Conservation (phyloP, 1,140 invertebrate species). For the Diabrotica virgifera region DNA sequence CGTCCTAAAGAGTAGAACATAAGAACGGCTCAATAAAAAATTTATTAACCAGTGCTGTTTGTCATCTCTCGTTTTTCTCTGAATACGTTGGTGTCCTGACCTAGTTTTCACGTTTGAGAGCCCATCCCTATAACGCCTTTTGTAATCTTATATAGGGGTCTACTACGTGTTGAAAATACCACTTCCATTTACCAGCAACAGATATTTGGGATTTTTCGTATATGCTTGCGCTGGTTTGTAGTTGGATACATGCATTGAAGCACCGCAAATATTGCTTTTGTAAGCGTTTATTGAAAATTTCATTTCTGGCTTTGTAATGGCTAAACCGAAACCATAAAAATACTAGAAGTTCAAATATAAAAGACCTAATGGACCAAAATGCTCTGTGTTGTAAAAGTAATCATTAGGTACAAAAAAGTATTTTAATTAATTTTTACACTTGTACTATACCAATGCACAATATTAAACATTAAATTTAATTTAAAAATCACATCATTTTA, state of each 20-base stretch:
- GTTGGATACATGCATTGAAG: neutral
- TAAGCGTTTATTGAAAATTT: neutral
- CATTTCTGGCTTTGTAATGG: neutral
- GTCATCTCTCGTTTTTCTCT: neutral
- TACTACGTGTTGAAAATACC: neutral
- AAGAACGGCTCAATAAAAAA: neutral
- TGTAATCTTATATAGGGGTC: slow-evolving; percentile 1
- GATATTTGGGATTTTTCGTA: neutral
- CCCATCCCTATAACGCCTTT: neutral
- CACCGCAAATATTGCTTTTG: neutral
- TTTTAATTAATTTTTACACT: too few species aligned
- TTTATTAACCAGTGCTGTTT: slow-evolving; percentile 2
- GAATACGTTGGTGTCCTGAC: neutral
- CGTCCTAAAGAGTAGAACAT: neutral
- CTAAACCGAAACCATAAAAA: too few species aligned
- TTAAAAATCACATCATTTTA: too few species aligned
- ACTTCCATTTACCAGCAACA: neutral
- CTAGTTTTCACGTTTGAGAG: neutral
- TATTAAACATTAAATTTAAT: too few species aligned
- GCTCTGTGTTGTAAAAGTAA: too few species aligned
- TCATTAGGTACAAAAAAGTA: too few species aligned
- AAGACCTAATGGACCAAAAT: too few species aligned
- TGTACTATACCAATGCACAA: too few species aligned
- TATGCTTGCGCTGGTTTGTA: neutral
- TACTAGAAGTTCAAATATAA: too few species aligned